These are phyloP conservation scores for Chrosomus eos DNA, from an alignment of 2,797 vertebrate species.

Conservation along the genomic window DNA sequence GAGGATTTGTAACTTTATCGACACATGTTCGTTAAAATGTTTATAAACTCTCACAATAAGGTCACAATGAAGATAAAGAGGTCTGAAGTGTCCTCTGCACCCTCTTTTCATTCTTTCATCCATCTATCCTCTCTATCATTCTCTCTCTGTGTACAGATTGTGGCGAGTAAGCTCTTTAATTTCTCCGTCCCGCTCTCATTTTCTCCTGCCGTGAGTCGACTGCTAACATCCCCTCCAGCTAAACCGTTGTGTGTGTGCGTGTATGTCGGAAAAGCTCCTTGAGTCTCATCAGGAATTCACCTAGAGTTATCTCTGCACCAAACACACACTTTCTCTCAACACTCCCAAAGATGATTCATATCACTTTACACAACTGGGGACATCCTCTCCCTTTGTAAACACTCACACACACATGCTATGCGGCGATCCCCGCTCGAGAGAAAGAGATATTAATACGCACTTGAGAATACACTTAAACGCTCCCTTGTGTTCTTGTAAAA, in stretches of 20 bases:
- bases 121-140: background rate
- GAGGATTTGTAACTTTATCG: background rate
- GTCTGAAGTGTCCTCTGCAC: slow-evolving; percentile 28
- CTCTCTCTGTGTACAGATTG: slow-evolving; percentile 51
- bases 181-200: slow-evolving; percentile 44
- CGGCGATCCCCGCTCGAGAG: background rate
- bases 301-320: slow-evolving; percentile 55
- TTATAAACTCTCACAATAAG: background rate
- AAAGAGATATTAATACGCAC: background rate
- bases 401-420: background rate
- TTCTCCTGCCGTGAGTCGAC: slow-evolving; percentile 40
- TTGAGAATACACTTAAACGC: slow-evolving; percentile 7
- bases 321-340: slow-evolving; percentile 29
- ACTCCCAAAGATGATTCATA: slow-evolving; percentile 3
- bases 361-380: slow-evolving; percentile 21
- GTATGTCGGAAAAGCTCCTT: background rate
- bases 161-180: slow-evolving; percentile 57
- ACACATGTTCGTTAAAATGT: background rate
- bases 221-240: slow-evolving; percentile 41
- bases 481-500: slow-evolving; percentile 37
- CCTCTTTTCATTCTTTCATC: slow-evolving; percentile 15
- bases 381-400: background rate
- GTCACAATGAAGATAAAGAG: slow-evolving; percentile 11
- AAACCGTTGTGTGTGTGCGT: slow-evolving; percentile 23
- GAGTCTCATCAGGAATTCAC: slow-evolving; percentile 57